These are phyloP conservation scores for Enteromius radiatus DNA, from an alignment of 2,797 vertebrate genomes.

Conservation along the genomic window DNA sequence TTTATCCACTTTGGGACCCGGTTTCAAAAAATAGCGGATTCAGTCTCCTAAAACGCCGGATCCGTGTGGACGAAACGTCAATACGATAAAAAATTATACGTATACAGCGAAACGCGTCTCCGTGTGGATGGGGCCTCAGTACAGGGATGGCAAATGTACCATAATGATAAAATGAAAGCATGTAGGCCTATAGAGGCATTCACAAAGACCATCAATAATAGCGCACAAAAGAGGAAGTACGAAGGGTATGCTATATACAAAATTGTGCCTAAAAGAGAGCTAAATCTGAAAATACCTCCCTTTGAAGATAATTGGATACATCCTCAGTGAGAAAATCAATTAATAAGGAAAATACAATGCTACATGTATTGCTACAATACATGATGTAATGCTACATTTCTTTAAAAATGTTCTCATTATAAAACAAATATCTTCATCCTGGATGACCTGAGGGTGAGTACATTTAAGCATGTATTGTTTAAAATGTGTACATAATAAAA, in stretches of 20 bases:
- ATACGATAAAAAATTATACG: no score
- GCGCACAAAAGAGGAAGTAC: neutral
- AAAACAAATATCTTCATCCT: neutral
- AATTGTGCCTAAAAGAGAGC: neutral
- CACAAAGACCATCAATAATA: conserved; percentile 1
- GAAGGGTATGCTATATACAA: neutral
- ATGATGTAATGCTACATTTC: neutral
- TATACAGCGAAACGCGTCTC: no score
- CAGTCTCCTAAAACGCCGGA: no score
- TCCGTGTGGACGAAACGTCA: no score
- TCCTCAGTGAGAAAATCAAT: neutral
- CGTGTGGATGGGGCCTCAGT: no score
- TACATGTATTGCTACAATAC: no score
- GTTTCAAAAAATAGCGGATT: no score
- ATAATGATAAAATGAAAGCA: neutral
- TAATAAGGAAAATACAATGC: neutral
- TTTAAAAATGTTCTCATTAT: neutral
- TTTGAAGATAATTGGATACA: neutral
- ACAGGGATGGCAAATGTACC: conserved; percentile 1
- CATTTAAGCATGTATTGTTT: neutral
- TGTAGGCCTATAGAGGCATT: neutral
- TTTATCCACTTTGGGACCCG: no score
- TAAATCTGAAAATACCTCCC: neutral
- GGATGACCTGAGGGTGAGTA: no score
- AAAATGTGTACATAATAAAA: neutral